Evolutionary conservation across 2,797 vertebrate genomes (phyloP).

Genomic region (Psittacula echo): DNA sequence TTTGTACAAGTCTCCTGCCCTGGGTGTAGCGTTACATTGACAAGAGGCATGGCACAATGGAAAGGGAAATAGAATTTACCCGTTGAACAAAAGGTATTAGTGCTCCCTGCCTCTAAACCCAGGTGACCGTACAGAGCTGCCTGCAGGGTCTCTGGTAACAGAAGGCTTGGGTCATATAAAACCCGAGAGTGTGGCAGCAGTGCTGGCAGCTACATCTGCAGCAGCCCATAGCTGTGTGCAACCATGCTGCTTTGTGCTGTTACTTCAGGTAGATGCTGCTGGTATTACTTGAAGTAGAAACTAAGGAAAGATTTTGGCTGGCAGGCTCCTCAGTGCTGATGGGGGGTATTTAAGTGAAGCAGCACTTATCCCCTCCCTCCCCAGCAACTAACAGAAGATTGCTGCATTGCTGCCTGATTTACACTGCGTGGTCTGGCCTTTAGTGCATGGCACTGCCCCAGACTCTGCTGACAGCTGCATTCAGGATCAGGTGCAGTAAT

Average conservation of each 20-base stretch:
- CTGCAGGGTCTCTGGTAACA: slow-evolving; percentile 1
- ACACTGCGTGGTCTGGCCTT: background rate
- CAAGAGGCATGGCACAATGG: slow-evolving; percentile 51
- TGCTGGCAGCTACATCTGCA: background rate
- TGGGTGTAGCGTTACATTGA: slow-evolving; percentile 39
- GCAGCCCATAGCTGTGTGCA: background rate
- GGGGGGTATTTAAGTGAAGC: background rate
- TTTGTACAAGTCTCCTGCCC: slow-evolving; percentile 58
- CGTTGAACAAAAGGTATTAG: slow-evolving; percentile 57
- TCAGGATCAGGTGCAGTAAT: background rate
- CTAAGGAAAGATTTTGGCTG: background rate
- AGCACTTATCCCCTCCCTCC: rapidly evolving
- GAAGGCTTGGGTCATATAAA: background rate
- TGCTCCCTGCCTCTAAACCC: slow-evolving; percentile 33
- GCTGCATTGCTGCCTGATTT: background rate
- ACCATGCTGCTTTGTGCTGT: background rate
- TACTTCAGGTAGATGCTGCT: rapidly evolving
- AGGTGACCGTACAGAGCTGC: slow-evolving; percentile 23
- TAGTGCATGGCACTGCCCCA: rapidly evolving
- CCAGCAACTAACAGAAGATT: background rate
- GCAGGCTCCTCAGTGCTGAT: background rate
- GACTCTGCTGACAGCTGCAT: background rate
- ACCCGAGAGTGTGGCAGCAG: background rate
- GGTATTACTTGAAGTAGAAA: background rate
- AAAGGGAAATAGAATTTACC: slow-evolving; percentile 76